Evolutionary conservation across 2,797 vertebrate species (phyloP), one percentile per base, ranked within the genome.

Genomic region (Cheracebus regulus): DNA sequence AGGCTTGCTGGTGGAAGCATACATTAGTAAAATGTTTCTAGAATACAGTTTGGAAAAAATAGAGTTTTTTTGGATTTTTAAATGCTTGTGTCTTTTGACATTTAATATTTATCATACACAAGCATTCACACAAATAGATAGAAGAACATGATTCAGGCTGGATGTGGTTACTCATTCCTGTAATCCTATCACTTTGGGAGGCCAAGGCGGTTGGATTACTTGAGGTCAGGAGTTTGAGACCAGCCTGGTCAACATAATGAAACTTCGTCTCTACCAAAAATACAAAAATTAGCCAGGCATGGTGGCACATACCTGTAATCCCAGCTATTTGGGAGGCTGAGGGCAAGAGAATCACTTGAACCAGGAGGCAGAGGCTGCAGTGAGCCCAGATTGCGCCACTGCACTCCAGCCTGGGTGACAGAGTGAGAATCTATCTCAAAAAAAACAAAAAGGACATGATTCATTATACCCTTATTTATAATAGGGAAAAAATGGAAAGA

Each of bases 51-150:
- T 88, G 41, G 82, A 91, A 84, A 64, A 91, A 80, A 67, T 80
- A 46, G 8, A 84, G 57, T 67, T 67, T 67, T 55, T 55, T 79
- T 93, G 76, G 50, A 64, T 81, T 92, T 96, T 95, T 33, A 80
- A 96, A 44, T 88, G 50, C 12, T 44, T 26, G 19, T 72, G 36
- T 89, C 44, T 52, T 93, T 83, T 93, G n/a, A 75, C 9, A 48
- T 92, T 80, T 91, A 95, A 39, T 96, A 88, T 85, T 88, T 93
- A 75, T 72, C 13, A 85, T 88, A 80, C 11, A 88, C n/a, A 93
- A 88, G 81, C 79, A 95, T 75, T 85, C 50, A 91, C 55, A 55
- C 39, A 92, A 58, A 11, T 50, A 24, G 86, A 15, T 70, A 70
- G 9, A 70, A 39, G 75, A 78, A 6, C 17, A 75, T 83, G 33